Evolutionary conservation across 64 coral and sea anemone genomes (phyloP), one percentile per base, ranked within the genome.

Genomic region (Cladopsammia gracilis): DNA sequence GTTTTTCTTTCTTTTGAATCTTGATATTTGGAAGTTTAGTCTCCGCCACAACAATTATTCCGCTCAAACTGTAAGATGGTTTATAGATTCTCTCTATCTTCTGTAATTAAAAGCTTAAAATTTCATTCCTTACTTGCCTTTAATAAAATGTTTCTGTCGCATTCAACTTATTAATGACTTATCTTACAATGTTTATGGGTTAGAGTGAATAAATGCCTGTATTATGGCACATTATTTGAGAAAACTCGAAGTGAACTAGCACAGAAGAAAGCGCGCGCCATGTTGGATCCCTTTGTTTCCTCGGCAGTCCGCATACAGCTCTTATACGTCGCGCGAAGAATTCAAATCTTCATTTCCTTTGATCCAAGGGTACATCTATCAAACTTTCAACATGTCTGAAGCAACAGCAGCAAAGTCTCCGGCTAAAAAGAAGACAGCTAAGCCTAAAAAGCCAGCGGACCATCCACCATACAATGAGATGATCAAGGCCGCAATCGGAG

Each of bases 391-490:
- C 15, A 79, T 79, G 77, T 56, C 77, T 57, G 77, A 79, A 7
- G 7, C 65, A 69, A 7, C 65, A 24, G 22, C 49, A 79, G 13
- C 77, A 57, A 79, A 79, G 58, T 61, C 77, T 47, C 50, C 77
- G 3, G 52, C 48, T 5, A 79, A 53, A n/a, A 79, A 79, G 50
- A 34, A 7, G 24, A 25, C 70, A 13, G 8, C 25, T 4, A 79
- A 79, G 77, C 16, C 77, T 20, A 57, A 48, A 48, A 77, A 77
- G 45, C 75, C 75, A 18, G 75, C 75, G 5, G 50, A 79, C 11
- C 82, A 85, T 61, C 82, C 82, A 42, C 18, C 49, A 44, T 85
- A 85, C 25, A 18, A 7, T 43, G 82, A 85, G 3, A 85, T 85
- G 82, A 68, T 85, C 82, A 68, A 48, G 62, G 82, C 82, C 42